These are phyloP conservation scores for Danaus plexippus DNA, from an alignment of 1,140 invertebrate species.

Conservation along the genomic window DNA sequence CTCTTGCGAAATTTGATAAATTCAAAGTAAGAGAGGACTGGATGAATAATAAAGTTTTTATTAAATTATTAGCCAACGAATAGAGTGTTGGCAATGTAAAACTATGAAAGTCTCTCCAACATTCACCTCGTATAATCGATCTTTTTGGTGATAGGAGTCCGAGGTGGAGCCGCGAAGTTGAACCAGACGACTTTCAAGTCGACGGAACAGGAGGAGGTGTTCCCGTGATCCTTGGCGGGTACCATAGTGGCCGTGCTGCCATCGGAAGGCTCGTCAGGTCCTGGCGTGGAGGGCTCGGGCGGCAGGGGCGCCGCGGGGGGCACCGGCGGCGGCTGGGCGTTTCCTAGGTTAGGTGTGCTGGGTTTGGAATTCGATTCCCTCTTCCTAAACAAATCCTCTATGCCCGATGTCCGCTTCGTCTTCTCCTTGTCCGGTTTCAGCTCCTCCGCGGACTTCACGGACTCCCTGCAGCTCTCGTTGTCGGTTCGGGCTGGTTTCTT, in stretches of 20 bases:
- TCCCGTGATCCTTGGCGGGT: conserved; percentile 73
- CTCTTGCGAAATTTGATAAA: neutral
- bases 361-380: conserved; percentile 65
- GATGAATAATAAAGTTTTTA: too few relatives aligned
- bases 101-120: too few relatives aligned
- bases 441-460: conserved; percentile 70
- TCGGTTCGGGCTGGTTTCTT: conserved; percentile 60
- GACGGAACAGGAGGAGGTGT: conserved; percentile 85
- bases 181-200: conserved; percentile 95
- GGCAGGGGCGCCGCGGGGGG: conserved; percentile 34
- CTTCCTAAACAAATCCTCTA: conserved; percentile 69
- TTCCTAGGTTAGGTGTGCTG: conserved; percentile 64
- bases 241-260: conserved; percentile 53
- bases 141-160: conserved; percentile 93
- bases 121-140: conserved; percentile 91
- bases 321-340: conserved; percentile 42
- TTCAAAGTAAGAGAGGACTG: too few relatives aligned
- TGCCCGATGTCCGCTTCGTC: conserved; percentile 52
- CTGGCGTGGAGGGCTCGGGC: conserved; percentile 43
- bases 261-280: conserved; percentile 45
- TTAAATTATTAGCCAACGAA: too few relatives aligned
- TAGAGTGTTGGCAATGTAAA: too few relatives aligned
- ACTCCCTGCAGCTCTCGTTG: conserved; percentile 67
- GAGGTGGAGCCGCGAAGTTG: conserved; percentile 96
- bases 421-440: conserved; percentile 60